Evolutionary conservation across 2,888 invertebrate species (phyloP).

Genomic region (Idaea straminata): DNA sequence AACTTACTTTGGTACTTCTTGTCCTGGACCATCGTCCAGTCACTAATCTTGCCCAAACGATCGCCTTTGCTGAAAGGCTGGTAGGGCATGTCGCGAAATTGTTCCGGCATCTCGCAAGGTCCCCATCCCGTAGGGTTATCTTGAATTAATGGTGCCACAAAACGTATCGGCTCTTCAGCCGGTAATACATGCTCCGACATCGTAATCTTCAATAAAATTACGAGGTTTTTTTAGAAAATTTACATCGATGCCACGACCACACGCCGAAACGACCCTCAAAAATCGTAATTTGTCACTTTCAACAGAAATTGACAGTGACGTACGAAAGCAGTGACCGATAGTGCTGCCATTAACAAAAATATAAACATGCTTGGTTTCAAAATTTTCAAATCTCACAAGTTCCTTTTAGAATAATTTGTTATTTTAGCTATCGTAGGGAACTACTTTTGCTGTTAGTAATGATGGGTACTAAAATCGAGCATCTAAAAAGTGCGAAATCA

Average conservation of each 20-base stretch:
- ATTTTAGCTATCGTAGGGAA: too few species aligned
- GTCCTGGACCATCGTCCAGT: constrained; percentile 98
- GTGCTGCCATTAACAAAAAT: background rate
- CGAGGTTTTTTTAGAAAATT: constrained; percentile 3
- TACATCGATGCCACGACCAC: constrained; percentile 53
- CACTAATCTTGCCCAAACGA: constrained; percentile 98
- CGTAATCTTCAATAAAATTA: constrained; percentile 27
- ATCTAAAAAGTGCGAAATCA: too few species aligned
- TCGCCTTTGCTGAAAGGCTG: constrained; percentile 99
- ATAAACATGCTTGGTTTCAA: background rate
- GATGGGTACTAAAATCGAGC: too few species aligned
- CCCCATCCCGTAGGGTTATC: constrained; percentile 97
- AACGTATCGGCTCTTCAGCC: constrained; percentile 83
- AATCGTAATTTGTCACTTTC: constrained; percentile 31
- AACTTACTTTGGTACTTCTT: constrained; percentile 94
- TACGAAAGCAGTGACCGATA: background rate
- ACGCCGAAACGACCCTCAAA: background rate
- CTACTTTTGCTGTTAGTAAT: too few species aligned
- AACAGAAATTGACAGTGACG: constrained; percentile 9
- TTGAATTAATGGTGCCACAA: constrained; percentile 87
- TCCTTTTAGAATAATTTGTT: background rate
- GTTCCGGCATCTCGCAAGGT: constrained; percentile 95
- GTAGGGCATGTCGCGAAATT: constrained; percentile 98
- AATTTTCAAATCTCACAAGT: background rate
- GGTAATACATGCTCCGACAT: constrained; percentile 77